Conservation (phyloP, 2,113 vertebrate genomes). For the Erythrolamprus reginae region DNA sequence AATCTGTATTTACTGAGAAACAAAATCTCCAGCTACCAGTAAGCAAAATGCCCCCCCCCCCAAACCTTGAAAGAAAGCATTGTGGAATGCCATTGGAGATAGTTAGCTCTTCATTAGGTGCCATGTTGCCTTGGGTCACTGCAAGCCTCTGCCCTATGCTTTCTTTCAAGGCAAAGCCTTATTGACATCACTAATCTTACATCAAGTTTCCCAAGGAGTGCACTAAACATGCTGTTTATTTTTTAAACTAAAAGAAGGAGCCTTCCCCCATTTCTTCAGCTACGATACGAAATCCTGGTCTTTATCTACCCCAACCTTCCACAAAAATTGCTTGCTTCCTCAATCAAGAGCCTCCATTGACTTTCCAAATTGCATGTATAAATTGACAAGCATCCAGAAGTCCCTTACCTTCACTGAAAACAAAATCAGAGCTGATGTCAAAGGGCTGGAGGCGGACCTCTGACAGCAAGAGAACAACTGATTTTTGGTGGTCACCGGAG, state of each 20-base stretch:
- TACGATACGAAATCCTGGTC: background rate
- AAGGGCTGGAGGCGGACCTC: conserved; percentile 93
- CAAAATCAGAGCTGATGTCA: conserved; percentile 90
- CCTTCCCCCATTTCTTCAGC: background rate
- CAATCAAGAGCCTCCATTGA: accelerated
- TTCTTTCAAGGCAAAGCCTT: background rate
- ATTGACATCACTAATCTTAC: background rate
- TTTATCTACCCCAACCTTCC: accelerated
- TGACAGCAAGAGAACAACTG: conserved; percentile 80
- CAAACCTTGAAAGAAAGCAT: background rate
- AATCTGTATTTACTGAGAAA: conserved; percentile 46
- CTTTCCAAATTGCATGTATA: background rate
- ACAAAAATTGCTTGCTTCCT: accelerated
- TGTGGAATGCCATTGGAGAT: background rate
- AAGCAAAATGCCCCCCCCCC: background rate
- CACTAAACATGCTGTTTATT: background rate
- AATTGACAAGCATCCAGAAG: background rate
- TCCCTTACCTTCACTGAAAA: conserved; percentile 89
- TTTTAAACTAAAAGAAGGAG: background rate
- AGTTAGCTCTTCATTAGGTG: no score
- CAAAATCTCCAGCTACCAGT: background rate
- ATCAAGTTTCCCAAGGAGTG: background rate
- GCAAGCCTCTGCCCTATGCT: background rate
- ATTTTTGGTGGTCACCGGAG: conserved; percentile 92
- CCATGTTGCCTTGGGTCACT: background rate